phyloP scores from a whole-genome alignment of 2,888 invertebrate species.

The Microctonus aethiopoides region DNA sequence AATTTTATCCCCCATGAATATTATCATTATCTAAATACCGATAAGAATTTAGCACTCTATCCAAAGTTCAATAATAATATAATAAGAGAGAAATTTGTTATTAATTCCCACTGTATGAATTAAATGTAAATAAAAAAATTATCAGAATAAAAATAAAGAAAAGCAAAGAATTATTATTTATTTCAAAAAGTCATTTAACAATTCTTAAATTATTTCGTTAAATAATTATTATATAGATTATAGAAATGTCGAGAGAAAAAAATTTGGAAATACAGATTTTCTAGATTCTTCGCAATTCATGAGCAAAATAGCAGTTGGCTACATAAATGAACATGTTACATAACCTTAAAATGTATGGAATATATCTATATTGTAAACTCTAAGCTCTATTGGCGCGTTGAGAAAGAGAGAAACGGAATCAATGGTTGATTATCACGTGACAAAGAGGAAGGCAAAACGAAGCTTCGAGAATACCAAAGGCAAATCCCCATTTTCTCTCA shows the following conservation, averaged over 20 bases:
- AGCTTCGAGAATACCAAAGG: constrained; percentile 46
- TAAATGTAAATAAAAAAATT: too few relatives aligned
- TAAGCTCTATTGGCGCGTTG: background rate
- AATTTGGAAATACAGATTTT: background rate
- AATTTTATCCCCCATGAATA: background rate
- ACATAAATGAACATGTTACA: constrained; percentile 31
- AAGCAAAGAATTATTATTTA: too few relatives aligned
- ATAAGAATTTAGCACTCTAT: background rate
- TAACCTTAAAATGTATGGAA: background rate
- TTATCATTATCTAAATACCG: background rate
- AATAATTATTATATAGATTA: too few relatives aligned
- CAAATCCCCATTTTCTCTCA: constrained; percentile 35
- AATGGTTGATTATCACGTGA: constrained; percentile 35
- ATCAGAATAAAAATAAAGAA: too few relatives aligned
- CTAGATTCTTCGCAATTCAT: constrained; percentile 6
- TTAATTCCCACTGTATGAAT: too few relatives aligned
- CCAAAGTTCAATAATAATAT: background rate
- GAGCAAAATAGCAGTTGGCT: constrained; percentile 25
- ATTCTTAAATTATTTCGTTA: too few relatives aligned
- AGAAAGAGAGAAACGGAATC: constrained; percentile 24
- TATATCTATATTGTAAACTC: too few relatives aligned
- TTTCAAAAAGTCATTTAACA: too few relatives aligned
- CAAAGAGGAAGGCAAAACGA: constrained; percentile 36
- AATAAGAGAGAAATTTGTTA: too few relatives aligned
- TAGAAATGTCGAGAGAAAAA: background rate